phyloP scores from a whole-genome alignment of 1,140 invertebrate species.

The Philopotamus ludificatus region DNA sequence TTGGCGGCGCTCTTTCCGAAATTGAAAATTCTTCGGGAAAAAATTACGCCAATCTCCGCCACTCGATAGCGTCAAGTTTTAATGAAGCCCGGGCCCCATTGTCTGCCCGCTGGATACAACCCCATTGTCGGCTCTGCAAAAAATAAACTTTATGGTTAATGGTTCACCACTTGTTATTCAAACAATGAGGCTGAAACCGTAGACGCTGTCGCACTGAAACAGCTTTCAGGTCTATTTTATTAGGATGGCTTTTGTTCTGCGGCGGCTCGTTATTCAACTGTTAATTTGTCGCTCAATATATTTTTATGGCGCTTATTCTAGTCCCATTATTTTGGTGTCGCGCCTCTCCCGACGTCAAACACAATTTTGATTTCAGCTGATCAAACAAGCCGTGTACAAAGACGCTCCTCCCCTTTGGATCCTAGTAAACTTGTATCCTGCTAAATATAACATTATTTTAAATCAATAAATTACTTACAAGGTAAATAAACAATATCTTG shows the following conservation, averaged over 20 bases:
- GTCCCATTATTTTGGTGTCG: background rate
- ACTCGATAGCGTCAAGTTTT: conserved; percentile 22
- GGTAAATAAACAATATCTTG: conserved; percentile 36
- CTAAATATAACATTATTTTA: no score
- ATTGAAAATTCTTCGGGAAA: background rate
- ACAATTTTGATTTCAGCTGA: conserved; percentile 35
- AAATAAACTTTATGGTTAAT: conserved; percentile 39
- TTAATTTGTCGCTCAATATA: conserved; percentile 14
- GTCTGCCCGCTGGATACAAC: conserved; percentile 3
- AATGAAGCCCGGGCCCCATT: conserved; percentile 25
- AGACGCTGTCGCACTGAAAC: conserved; percentile 9
- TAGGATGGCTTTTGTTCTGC: background rate
- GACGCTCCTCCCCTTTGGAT: background rate
- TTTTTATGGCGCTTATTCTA: no score
- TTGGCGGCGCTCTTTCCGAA: background rate
- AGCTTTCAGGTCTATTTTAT: conserved; percentile 28
- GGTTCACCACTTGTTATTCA: conserved; percentile 34
- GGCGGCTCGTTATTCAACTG: background rate
- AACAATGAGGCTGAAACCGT: conserved; percentile 33
- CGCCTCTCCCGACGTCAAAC: no score
- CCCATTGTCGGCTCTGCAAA: conserved; percentile 10
- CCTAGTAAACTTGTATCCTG: background rate
- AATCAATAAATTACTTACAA: no score
- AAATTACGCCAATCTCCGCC: conserved; percentile 1
- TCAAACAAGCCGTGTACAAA: conserved; percentile 32